Conservation (phyloP, 2,113 vertebrate genomes). For the Carassius carassius region DNA sequence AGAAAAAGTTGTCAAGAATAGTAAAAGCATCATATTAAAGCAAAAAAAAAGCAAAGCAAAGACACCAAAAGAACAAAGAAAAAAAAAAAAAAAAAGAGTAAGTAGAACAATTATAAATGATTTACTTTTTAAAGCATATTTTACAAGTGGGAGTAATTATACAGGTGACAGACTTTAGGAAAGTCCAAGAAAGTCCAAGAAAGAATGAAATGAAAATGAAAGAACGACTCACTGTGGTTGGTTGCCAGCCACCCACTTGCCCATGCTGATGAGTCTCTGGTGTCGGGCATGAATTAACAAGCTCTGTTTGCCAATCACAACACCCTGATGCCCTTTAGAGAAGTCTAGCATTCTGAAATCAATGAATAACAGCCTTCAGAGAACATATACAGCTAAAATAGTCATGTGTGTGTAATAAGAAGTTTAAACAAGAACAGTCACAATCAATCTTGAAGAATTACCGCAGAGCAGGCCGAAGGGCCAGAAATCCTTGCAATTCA, state of each 20-base stretch:
- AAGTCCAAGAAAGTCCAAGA: background rate
- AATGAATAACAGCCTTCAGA: background rate
- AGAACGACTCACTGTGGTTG: conserved; percentile 81
- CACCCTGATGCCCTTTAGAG: conserved; percentile 95
- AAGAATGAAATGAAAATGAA: background rate
- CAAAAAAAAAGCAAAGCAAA: background rate
- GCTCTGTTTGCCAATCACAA: conserved; percentile 87
- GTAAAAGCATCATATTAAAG: too few relatives aligned
- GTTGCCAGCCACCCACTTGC: conserved; percentile 95
- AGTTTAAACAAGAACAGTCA: background rate
- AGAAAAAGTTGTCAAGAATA: background rate
- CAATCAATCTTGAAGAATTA: conserved; percentile 52
- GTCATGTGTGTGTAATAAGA: background rate
- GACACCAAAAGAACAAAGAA: background rate
- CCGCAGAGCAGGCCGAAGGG: conserved; percentile 93
- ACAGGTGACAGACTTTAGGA: background rate
- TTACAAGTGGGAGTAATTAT: background rate
- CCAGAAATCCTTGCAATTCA: conserved; percentile 96
- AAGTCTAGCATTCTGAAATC: conserved; percentile 91
- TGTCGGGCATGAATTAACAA: conserved; percentile 85
- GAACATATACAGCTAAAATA: conserved; percentile 36
- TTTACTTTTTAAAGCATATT: background rate
- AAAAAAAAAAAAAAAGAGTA: background rate
- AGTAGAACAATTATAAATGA: background rate
- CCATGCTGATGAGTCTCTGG: conserved; percentile 86